Base-by-base conservation (phyloP, 2,797 vertebrate genomes). In the Rhinoraja longicauda region DNA sequence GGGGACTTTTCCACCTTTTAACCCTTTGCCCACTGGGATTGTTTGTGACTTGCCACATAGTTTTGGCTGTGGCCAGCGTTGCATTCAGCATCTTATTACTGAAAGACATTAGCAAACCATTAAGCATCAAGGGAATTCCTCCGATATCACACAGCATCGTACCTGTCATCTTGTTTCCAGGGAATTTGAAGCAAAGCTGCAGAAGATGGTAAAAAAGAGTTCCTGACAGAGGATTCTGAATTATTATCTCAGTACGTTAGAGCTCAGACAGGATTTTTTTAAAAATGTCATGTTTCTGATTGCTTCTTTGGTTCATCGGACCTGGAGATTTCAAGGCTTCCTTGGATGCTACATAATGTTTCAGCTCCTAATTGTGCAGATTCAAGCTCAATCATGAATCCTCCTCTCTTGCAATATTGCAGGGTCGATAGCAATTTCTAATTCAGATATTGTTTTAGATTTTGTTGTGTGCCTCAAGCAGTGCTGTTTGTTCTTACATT, bases 261-360 rank as follows among this genome's bases (percentile, higher is more conserved):
- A 67, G 17, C 9, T 67, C 64, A 67, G 64, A 12, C 64, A 32
- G n/a, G 15, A 78, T 17, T 78, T 78, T 78, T 8, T 24, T 81
- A 81, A 21, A 53, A 53, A 64, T 2, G 9, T 10, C 45, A 45
- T 45, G 45, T 45, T 67, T 67, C 64, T 67, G 64, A 10, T 67
- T 67, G 9, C 64, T 67, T 67, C 15, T 17, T 45, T 67, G 64
- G 64, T 67, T 67, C 15, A 17, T 67, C 64, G 2, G 64, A 67
- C 64, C 64, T 67, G 64, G 17, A 1, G 9, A 67, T 67, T 67
- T 67, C 64, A 64, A 67, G 64, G 64, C 15, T 17, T 8, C 13
- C 70, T 64, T 72, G 88, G 21, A 45, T 39, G 64, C 88, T 90
- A 39, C 67, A 45, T 24, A 70, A 90, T 90, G 64, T 90, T 90